Evolutionary conservation across 2,888 invertebrate genomes (phyloP).

Genomic region (Myopa testacea): DNA sequence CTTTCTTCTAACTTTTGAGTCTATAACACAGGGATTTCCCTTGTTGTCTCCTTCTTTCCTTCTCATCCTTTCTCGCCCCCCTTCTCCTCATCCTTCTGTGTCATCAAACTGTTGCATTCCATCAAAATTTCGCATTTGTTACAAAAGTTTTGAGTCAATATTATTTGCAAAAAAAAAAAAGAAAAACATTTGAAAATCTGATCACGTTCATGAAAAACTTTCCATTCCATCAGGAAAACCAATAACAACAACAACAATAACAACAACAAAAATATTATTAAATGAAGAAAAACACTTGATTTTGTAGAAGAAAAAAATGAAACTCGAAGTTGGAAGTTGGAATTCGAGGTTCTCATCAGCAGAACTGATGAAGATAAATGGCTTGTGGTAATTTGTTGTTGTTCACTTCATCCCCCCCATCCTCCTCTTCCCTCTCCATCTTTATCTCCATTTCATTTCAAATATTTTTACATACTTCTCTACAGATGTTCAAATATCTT

Average conservation of each 20-base stretch:
- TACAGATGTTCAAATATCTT: too few relatives aligned
- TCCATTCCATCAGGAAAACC: not conserved
- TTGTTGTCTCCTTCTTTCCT: too few relatives aligned
- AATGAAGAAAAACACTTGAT: not conserved
- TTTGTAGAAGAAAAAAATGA: not conserved
- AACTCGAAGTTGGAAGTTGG: not conserved
- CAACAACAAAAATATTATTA: not conserved
- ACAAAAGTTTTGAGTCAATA: too few relatives aligned
- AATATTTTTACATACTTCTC: too few relatives aligned
- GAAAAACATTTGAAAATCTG: conserved; percentile 19
- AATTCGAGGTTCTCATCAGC: not conserved
- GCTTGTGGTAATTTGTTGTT: conserved; percentile 40
- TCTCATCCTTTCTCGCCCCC: too few relatives aligned
- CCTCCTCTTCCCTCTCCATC: not conserved
- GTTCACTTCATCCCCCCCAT: conserved; percentile 5
- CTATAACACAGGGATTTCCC: too few relatives aligned
- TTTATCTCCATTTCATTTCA: too few relatives aligned
- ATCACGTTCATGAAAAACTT: conserved; percentile 28
- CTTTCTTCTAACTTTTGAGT: not conserved
- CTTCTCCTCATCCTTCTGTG: too few relatives aligned
- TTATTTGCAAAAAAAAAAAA: not conserved
- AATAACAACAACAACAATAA: conserved; percentile 2
- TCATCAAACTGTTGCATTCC: too few relatives aligned
- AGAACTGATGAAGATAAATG: conserved; percentile 62
- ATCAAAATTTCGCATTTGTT: too few relatives aligned